Percentiles rank a stretch among this genome's conserved stretches.
phyloP scores from a whole-genome alignment of 2,888 invertebrate species.

The Cepaea hortensis region DNA sequence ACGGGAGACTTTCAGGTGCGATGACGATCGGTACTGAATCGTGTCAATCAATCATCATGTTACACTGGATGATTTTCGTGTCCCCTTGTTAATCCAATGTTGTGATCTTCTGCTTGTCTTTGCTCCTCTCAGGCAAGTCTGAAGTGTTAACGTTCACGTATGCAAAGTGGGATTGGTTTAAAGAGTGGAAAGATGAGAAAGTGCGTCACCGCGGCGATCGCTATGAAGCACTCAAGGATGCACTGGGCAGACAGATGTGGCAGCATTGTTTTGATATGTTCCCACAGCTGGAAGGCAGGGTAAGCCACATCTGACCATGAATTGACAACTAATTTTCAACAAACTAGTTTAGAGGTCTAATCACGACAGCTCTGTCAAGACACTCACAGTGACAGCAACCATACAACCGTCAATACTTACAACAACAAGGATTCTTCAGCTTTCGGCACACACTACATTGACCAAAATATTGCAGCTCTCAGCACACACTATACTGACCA shows the following conservation, averaged over 20 bases:
- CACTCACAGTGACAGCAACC: no score
- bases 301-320: conserved; percentile 18
- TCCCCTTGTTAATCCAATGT: background rate
- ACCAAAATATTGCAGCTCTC: no score
- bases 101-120: background rate
- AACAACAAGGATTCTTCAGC: no score
- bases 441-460: no score
- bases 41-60: no score
- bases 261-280: conserved; percentile 65
- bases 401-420: no score
- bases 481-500: no score
- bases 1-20: no score
- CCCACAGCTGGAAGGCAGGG: conserved; percentile 71
- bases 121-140: conserved; percentile 60
- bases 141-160: conserved; percentile 69
- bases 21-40: no score
- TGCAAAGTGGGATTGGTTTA: conserved; percentile 73
- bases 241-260: conserved; percentile 66
- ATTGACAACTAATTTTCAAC: background rate
- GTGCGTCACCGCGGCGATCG: conserved; percentile 72
- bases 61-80: no score
- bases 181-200: conserved; percentile 67
- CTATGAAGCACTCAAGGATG: conserved; percentile 71
- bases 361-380: no score
- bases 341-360: background rate